These are phyloP conservation scores for Fregetta grallaria DNA, from an alignment of 2,113 vertebrate species.

Conservation along the genomic window DNA sequence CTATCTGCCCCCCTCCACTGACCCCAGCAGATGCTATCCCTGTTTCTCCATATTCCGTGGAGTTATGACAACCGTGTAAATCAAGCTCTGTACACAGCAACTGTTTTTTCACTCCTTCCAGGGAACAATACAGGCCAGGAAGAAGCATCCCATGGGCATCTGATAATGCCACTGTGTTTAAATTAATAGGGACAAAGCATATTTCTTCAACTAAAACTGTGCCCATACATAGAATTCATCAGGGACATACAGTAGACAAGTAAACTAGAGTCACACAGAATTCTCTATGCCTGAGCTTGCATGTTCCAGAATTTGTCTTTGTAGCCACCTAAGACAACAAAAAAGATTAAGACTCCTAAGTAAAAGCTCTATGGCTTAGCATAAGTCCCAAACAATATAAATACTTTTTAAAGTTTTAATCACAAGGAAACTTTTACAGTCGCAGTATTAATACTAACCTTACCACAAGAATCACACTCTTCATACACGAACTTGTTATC, in stretches of 20 bases:
- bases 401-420: neutral
- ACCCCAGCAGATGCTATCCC: neutral
- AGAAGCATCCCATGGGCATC: neutral
- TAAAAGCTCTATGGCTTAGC: neutral
- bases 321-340: neutral
- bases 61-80: neutral
- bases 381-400: neutral
- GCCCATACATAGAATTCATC: neutral
- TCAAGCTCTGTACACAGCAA: neutral
- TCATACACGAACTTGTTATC: neutral
- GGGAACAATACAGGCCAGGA: neutral
- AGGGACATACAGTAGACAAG: neutral
- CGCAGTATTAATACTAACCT: neutral
- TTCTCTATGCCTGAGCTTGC: neutral
- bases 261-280: neutral
- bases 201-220: neutral
- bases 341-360: neutral
- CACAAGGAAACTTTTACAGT: neutral
- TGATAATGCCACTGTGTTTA: neutral
- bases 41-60: neutral
- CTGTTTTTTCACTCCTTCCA: neutral
- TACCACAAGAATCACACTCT: neutral
- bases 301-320: neutral
- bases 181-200: neutral
- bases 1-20: neutral